These are phyloP conservation scores for Zalophus californianus DNA, from an alignment of 2,797 vertebrate species.

Conservation along the genomic window DNA sequence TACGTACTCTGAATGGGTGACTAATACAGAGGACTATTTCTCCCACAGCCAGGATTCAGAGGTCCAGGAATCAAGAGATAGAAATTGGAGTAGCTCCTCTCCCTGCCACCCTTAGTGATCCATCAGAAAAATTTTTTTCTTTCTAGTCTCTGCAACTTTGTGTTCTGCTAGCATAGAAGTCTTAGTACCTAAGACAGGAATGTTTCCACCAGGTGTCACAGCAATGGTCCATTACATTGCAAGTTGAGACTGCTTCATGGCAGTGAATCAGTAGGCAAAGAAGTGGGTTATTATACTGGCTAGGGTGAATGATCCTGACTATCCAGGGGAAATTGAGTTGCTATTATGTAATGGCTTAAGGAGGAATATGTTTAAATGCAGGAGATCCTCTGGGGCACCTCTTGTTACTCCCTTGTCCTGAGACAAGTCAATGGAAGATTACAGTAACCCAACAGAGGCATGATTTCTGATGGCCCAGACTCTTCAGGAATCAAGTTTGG, in stretches of 20 bases:
- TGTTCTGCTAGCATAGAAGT: background rate
- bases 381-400: background rate
- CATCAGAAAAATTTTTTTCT: background rate
- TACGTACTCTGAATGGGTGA: background rate
- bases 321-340: background rate
- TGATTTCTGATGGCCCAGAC: background rate
- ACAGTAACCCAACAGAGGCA: background rate
- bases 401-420: background rate
- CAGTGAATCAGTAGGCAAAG: background rate
- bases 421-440: constrained; percentile 36
- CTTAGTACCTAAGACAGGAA: background rate
- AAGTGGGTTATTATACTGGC: background rate
- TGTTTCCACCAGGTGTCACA: background rate
- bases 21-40: background rate
- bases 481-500: background rate
- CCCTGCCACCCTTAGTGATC: background rate
- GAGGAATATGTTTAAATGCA: background rate
- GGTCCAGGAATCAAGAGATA: background rate
- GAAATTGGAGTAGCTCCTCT: background rate
- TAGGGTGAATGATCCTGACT: background rate
- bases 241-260: background rate
- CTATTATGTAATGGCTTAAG: background rate
- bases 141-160: background rate
- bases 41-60: background rate
- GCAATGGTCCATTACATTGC: background rate